A percentile compares a stretch with the other conserved stretches of the same genome.
Conservation (phyloP, 1,140 invertebrate genomes). For the Aphidius gifuensis region DNA sequence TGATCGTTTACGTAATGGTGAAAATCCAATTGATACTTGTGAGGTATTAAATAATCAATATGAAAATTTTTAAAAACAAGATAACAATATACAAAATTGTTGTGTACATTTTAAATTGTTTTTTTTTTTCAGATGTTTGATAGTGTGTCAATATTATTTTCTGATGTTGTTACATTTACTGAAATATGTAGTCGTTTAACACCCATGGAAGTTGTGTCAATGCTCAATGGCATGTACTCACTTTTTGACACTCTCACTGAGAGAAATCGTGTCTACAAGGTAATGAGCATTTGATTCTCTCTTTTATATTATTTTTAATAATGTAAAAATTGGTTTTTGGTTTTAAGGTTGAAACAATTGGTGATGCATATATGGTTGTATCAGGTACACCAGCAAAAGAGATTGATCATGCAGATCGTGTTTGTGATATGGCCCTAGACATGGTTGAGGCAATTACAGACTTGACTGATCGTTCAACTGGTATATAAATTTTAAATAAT, state of each 20-base stretch:
- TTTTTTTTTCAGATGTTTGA: slow-evolving; percentile 80
- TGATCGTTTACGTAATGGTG: slow-evolving; percentile 84
- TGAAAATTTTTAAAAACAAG: no score
- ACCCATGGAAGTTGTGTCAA: slow-evolving; percentile 95
- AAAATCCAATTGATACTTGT: slow-evolving; percentile 91
- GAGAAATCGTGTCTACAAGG: slow-evolving; percentile 91
- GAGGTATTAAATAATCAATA: slow-evolving; percentile 64
- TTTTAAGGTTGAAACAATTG: slow-evolving; percentile 86
- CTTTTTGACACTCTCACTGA: slow-evolving; percentile 90
- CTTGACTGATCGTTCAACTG: slow-evolving; percentile 87
- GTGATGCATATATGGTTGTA: slow-evolving; percentile 96
- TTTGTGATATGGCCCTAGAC: slow-evolving; percentile 94
- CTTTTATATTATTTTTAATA: neutral
- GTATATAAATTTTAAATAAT: slow-evolving; percentile 45
- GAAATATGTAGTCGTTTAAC: slow-evolving; percentile 92
- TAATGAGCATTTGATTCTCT: slow-evolving; percentile 42
- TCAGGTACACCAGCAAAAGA: slow-evolving; percentile 90
- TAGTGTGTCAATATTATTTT: slow-evolving; percentile 91
- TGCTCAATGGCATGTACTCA: slow-evolving; percentile 94
- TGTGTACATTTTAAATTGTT: neutral
- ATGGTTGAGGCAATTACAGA: slow-evolving; percentile 92
- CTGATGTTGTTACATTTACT: slow-evolving; percentile 95
- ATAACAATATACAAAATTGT: neutral
- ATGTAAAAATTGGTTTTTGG: neutral
- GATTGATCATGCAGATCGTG: slow-evolving; percentile 85